These are phyloP conservation scores for Trochalopteron elliotii DNA, from an alignment of 2,113 vertebrate species.

Conservation along the genomic window DNA sequence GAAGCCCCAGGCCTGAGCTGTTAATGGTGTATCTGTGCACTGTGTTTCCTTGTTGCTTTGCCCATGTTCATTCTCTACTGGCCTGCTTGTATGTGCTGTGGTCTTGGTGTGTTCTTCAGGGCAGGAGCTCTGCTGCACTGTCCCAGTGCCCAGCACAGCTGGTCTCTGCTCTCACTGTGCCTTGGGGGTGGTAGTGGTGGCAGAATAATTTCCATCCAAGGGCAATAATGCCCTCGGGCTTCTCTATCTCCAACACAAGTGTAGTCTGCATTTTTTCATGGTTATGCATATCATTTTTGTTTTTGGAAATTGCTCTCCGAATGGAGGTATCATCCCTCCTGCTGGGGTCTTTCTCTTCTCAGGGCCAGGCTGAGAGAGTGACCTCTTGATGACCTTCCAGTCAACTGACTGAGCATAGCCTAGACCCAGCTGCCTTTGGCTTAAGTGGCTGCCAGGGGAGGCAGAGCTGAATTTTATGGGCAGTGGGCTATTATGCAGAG, in stretches of 20 bases:
- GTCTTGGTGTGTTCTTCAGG: background rate
- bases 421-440: background rate
- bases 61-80: background rate
- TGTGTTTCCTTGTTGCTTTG: background rate
- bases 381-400: background rate
- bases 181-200: background rate
- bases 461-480: background rate
- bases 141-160: background rate
- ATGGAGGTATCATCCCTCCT: background rate
- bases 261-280: background rate
- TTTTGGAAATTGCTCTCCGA: background rate
- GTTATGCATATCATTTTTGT: rapidly evolving
- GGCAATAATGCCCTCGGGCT: background rate
- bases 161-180: background rate
- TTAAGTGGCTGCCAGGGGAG: background rate
- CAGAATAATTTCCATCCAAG: background rate
- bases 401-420: background rate
- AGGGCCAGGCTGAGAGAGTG: background rate
- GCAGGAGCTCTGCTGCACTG: background rate
- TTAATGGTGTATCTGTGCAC: background rate
- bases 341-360: background rate
- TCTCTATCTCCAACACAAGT: rapidly evolving
- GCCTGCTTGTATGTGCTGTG: background rate
- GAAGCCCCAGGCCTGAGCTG: background rate
- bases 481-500: background rate